phyloP scores from a whole-genome alignment of 30 jellyfish, hydroid and myxozoan genomes.

The Chironex yamaguchii region DNA sequence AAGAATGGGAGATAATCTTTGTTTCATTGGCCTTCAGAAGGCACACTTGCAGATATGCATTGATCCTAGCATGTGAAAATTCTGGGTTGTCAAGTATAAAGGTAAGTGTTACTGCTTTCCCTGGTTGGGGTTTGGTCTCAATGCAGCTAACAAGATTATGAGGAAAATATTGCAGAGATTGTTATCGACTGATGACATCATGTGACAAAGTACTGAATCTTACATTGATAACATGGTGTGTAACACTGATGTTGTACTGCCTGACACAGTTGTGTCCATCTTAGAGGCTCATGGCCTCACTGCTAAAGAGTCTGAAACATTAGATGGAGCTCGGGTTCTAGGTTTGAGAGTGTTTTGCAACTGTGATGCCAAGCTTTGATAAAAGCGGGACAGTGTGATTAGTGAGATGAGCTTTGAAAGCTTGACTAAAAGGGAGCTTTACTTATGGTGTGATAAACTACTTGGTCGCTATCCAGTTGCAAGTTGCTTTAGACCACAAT shows the following conservation, averaged over 20 bases:
- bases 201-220: too few species aligned
- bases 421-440: slow-evolving; percentile 25
- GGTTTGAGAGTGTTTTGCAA: slow-evolving; percentile 19
- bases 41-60: slow-evolving; percentile 38
- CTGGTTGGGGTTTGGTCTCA: slow-evolving; percentile 54
- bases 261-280: slow-evolving; percentile 13
- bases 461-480: slow-evolving; percentile 65
- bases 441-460: slow-evolving; percentile 10
- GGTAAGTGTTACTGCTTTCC: slow-evolving; percentile 12
- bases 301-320: slow-evolving; percentile 50
- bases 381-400: not conserved
- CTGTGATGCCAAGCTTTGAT: not conserved
- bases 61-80: too few species aligned
- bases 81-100: slow-evolving; percentile 7
- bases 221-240: too few species aligned
- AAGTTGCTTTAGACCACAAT: slow-evolving; percentile 36
- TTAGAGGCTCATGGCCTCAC: slow-evolving; percentile 15
- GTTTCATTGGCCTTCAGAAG: too few species aligned
- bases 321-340: slow-evolving; percentile 24
- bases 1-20: too few species aligned
- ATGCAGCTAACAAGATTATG: too few species aligned
- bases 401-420: not conserved
- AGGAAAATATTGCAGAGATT: too few species aligned
- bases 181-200: too few species aligned
- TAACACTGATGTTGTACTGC: too few species aligned